Percentiles rank a stretch among this genome's conserved stretches.
phyloP scores from a whole-genome alignment of 2,888 invertebrate genomes.

The Elegia similella region DNA sequence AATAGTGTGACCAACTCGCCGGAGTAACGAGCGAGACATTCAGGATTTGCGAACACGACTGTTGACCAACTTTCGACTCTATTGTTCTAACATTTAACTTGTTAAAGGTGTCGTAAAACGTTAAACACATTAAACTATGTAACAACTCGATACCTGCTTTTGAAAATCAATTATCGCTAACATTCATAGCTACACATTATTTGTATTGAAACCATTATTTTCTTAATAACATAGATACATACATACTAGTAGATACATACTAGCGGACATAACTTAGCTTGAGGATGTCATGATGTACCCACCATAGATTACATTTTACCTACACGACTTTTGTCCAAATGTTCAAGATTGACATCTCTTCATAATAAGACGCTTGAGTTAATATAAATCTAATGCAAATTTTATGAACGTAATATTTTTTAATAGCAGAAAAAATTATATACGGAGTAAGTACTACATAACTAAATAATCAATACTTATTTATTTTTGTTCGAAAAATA shows the following conservation, averaged over 20 bases:
- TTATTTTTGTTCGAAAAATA: too few species aligned
- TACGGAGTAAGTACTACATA: too few species aligned
- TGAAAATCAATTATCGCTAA: background rate
- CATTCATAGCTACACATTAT: background rate
- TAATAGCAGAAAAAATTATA: too few species aligned
- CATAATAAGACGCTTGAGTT: too few species aligned
- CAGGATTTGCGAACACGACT: background rate
- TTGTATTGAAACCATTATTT: background rate
- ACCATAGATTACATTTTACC: too few species aligned
- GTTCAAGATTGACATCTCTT: too few species aligned
- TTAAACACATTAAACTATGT: background rate
- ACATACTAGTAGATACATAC: background rate
- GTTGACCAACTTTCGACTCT: background rate
- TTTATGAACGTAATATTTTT: too few species aligned
- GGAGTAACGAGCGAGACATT: slow-evolving; percentile 18
- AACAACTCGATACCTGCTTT: background rate
- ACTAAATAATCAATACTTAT: too few species aligned
- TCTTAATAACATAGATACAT: background rate
- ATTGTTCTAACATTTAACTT: background rate
- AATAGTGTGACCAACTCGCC: slow-evolving; percentile 26
- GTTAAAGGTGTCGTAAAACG: background rate
- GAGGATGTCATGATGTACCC: too few species aligned
- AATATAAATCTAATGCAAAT: too few species aligned
- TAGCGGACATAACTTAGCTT: background rate
- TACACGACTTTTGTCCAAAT: too few species aligned